phyloP scores from a whole-genome alignment of 1,140 invertebrate genomes.

The Formica selysi region DNA sequence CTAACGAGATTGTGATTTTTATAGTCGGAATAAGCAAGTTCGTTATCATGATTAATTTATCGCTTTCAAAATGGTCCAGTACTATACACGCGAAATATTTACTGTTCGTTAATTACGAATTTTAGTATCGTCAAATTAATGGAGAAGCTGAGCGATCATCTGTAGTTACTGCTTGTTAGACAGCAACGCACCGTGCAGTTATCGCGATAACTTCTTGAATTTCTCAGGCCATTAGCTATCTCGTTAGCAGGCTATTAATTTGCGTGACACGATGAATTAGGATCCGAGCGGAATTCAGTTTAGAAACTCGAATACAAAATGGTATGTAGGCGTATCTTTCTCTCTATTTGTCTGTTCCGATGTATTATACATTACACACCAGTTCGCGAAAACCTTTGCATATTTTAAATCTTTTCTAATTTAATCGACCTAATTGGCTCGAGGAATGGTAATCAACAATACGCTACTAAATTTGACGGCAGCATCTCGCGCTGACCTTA shows the following conservation, averaged over 20 bases:
- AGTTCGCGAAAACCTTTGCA: not conserved
- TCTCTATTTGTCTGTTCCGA: too few species aligned
- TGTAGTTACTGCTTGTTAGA: conserved; percentile 48
- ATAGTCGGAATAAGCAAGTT: not conserved
- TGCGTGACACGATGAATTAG: conserved; percentile 54
- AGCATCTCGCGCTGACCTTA: conserved; percentile 39
- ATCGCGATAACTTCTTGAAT: conserved; percentile 57
- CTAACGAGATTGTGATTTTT: not conserved
- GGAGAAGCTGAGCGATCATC: conserved; percentile 34
- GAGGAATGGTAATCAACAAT: conserved; percentile 22
- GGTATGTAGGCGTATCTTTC: not conserved
- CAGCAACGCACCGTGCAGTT: conserved; percentile 35
- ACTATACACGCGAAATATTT: not conserved
- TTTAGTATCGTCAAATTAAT: conserved; percentile 41
- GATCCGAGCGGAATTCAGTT: conserved; percentile 51
- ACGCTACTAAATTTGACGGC: conserved; percentile 17
- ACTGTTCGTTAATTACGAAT: conserved; percentile 44
- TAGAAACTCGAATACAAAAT: conserved; percentile 51
- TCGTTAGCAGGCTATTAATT: conserved; percentile 60
- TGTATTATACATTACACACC: not conserved
- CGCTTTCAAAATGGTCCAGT: not conserved
- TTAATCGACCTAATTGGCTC: conserved; percentile 32
- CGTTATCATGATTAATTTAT: conserved; percentile 1
- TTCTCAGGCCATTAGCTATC: conserved; percentile 58
- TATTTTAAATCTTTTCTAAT: conserved; percentile 26